Percentiles rank a stretch among this genome's conserved stretches.
These are phyloP conservation scores for Priocnemis perturbator DNA, from an alignment of 2,888 invertebrate species.

Conservation along the genomic window DNA sequence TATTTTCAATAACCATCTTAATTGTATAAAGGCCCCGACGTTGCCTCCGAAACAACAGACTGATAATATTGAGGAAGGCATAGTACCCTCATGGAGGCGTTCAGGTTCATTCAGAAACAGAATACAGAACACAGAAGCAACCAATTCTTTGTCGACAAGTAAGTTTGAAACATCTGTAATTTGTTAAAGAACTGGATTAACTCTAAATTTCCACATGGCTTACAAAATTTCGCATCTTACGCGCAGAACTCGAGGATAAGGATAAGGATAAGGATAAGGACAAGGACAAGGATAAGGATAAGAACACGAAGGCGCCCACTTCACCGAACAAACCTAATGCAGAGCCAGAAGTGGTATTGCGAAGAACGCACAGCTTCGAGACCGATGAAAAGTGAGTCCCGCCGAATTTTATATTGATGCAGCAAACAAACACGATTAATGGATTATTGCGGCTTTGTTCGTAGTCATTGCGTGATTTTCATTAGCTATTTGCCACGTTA, in stretches of 20 bases:
- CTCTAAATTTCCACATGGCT: not conserved
- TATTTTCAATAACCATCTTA: slow-evolving; percentile 15
- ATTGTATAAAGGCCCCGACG: slow-evolving; percentile 68
- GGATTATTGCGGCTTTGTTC: slow-evolving; percentile 28
- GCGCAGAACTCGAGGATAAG: slow-evolving; percentile 73
- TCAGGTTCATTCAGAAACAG: slow-evolving; percentile 78
- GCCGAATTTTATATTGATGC: slow-evolving; percentile 11
- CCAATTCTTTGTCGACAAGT: slow-evolving; percentile 77
- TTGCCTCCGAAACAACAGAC: slow-evolving; percentile 77
- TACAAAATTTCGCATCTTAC: slow-evolving; percentile 15
- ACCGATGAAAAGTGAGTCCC: slow-evolving; percentile 90
- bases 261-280: slow-evolving; percentile 72
- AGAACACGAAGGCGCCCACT: slow-evolving; percentile 69
- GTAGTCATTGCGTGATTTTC: slow-evolving; percentile 25
- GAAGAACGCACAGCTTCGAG: slow-evolving; percentile 91
- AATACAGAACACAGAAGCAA: slow-evolving; percentile 77
- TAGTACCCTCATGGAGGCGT: slow-evolving; percentile 82
- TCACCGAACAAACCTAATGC: slow-evolving; percentile 72
- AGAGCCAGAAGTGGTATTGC: slow-evolving; percentile 82
- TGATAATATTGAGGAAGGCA: slow-evolving; percentile 78
- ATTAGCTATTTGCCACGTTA: slow-evolving; percentile 15
- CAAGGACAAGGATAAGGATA: slow-evolving; percentile 75
- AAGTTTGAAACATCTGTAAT: slow-evolving; percentile 38
- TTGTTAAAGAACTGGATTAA: not conserved
- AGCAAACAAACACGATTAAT: slow-evolving; percentile 17